These are phyloP conservation scores for Cossypha polioptera DNA, from an alignment of 2,797 vertebrate species.

Conservation along the genomic window DNA sequence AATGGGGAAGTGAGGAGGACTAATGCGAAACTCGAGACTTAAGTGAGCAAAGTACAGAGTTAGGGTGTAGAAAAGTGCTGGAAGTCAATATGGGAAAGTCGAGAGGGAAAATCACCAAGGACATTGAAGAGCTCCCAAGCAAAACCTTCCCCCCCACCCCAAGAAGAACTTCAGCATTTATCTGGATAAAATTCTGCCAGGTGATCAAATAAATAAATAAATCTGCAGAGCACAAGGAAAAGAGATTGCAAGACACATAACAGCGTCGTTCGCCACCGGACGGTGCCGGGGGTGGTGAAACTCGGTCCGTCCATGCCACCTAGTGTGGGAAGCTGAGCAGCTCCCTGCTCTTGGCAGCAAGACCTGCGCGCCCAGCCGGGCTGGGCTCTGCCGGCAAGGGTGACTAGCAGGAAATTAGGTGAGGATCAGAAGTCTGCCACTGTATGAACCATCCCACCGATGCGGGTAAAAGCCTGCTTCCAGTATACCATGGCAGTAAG, in stretches of 20 bases:
- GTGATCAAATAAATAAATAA: background rate
- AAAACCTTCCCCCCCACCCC: background rate
- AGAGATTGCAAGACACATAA: background rate
- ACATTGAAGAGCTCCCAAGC: background rate
- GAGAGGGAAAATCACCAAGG: background rate
- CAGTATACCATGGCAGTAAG: background rate
- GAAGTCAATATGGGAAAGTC: background rate
- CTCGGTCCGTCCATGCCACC: conserved; percentile 71
- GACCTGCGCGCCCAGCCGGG: fast-evolving
- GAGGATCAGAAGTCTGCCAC: background rate
- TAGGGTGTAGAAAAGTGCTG: background rate
- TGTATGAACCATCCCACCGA: background rate
- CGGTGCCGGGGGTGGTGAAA: background rate
- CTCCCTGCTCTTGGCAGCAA: background rate
- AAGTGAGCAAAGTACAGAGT: background rate
- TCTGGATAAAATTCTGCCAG: background rate
- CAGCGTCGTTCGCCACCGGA: background rate
- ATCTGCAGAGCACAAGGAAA: background rate
- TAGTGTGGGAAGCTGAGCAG: conserved; percentile 67
- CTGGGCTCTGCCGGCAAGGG: background rate
- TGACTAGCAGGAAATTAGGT: background rate
- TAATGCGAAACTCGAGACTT: background rate
- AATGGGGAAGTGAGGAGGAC: background rate
- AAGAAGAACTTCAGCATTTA: background rate
- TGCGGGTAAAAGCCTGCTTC: background rate